Evolutionary conservation across 35 echinoderm and acorn worm genomes (phyloP).

Genomic region (Amphiura filiformis): DNA sequence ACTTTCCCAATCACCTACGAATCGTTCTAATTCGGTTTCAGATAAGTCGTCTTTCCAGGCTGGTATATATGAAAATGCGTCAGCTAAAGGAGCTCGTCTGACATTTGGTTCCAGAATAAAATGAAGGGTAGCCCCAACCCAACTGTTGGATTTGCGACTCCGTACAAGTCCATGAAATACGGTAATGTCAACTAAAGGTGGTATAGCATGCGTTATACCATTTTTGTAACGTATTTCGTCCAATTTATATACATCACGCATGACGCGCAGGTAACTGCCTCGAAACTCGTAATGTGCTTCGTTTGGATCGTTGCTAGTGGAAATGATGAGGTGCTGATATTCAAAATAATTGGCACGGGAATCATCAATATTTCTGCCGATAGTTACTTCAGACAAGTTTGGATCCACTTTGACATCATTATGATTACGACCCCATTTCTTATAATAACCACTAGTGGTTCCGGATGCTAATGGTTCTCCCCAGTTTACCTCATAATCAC

Average conservation of each 20-base stretch:
- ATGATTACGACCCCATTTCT: not conserved
- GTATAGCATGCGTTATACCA: not conserved
- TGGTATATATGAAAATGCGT: not conserved
- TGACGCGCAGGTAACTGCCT: not conserved
- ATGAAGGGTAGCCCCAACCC: not conserved
- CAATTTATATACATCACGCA: not conserved
- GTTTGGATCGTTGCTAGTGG: not conserved
- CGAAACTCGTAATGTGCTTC: not conserved
- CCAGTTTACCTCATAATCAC: not conserved
- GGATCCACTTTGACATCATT: not conserved
- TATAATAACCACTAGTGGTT: not conserved
- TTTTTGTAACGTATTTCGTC: not conserved
- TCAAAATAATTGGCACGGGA: not conserved
- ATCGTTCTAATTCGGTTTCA: not conserved
- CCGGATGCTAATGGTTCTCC: not conserved
- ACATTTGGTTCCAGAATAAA: not conserved
- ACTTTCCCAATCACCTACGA: not conserved
- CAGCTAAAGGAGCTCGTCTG: not conserved
- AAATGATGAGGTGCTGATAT: not conserved
- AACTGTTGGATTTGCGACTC: not conserved
- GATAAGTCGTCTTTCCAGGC: not conserved
- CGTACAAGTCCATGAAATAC: not conserved
- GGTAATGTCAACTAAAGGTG: not conserved
- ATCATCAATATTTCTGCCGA: no score
- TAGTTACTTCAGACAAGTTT: not conserved